Percentiles rank a stretch among this genome's conserved stretches.
phyloP scores from a whole-genome alignment of 1,140 invertebrate genomes.

The silkworm (Bombyx mori) region ASM3026992v2 NC_085124.1:11092001-11092500 shows the following conservation, averaged over 20 bases:
- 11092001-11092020: constrained; percentile 23
- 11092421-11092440: too few species aligned
- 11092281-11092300: constrained; percentile 31
- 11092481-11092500: too few species aligned
- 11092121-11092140: not conserved
- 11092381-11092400: too few species aligned
- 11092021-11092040: constrained; percentile 1
- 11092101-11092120: not conserved
- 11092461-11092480: too few species aligned
- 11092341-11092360: constrained; percentile 28
- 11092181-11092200: constrained; percentile 57
- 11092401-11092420: too few species aligned
- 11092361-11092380: constrained; percentile 15
- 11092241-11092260: constrained; percentile 9
- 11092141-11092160: not conserved
- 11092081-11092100: not conserved
- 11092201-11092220: constrained; percentile 47
- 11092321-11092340: constrained; percentile 55
- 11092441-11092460: not conserved
- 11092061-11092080: not conserved
- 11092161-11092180: constrained; percentile 50
- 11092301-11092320: constrained; percentile 63
- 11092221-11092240: constrained; percentile 22
- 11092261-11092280: constrained; percentile 9
- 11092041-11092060: not conserved